Evolutionary conservation across 2,888 invertebrate genomes (phyloP).

Genomic region (Psylliodes chrysocephalus): DNA sequence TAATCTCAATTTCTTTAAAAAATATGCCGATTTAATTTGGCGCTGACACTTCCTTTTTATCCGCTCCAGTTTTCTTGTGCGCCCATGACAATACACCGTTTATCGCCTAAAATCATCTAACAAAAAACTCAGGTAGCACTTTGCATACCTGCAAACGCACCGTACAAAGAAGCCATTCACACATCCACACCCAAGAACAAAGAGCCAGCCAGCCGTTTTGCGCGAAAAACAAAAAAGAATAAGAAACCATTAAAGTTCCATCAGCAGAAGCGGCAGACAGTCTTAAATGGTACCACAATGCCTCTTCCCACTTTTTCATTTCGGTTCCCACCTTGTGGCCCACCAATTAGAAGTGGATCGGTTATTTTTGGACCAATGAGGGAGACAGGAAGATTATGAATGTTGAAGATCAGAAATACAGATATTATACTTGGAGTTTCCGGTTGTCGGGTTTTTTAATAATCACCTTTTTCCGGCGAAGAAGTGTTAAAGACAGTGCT

Average conservation of each 20-base stretch:
- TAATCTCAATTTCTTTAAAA: too few relatives aligned
- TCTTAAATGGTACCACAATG: constrained; percentile 6
- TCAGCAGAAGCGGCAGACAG: not conserved
- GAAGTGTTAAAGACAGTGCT: not conserved
- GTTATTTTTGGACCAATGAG: not conserved
- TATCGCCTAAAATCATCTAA: not conserved
- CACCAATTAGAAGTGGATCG: not conserved
- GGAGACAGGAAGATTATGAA: not conserved
- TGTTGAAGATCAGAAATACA: not conserved
- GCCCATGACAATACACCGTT: not conserved
- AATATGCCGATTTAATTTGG: too few relatives aligned
- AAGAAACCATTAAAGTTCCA: not conserved
- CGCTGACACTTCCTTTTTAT: too few relatives aligned
- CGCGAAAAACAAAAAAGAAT: not conserved
- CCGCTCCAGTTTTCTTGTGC: not conserved
- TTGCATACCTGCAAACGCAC: not conserved
- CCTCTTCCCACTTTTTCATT: not conserved
- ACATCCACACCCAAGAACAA: constrained; percentile 7
- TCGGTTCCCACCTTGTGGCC: not conserved
- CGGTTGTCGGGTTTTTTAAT: not conserved
- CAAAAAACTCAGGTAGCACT: not conserved
- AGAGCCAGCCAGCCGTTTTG: not conserved
- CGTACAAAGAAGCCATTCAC: not conserved
- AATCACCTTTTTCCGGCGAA: not conserved
- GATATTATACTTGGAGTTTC: not conserved